Base-by-base conservation (phyloP, 2,888 invertebrate genomes). In the Onchidella celtica region DNA sequence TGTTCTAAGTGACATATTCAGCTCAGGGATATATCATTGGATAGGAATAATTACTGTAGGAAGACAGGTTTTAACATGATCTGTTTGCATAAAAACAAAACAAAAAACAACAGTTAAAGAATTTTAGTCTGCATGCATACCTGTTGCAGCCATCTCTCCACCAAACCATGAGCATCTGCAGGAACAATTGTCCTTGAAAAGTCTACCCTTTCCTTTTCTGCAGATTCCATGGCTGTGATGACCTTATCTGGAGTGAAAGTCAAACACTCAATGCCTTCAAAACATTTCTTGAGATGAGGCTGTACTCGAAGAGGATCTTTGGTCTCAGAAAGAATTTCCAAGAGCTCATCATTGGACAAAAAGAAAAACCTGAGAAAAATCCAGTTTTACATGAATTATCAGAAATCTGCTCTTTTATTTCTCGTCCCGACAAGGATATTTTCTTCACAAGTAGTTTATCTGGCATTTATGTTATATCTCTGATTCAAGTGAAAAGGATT, bases 261-360 rank as follows among this genome's bases (percentile, higher is more conserved):
- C 77, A 93, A 86, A 85, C 92, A 89, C 0, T 90, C 90, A 57
- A 93, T 93, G 36, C 93, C 93, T 85, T 93, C 93, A 81, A 93
- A 93, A 84, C 93, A 93, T 82, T 93, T 93, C 88, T 93, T 93
- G 34, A 93, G 85, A 84, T 93, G 93, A n/a, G 93, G 93, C 86
- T 93, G 93, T 11, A 93, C 93, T 38, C 93, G 87, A 4, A 92
- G 87, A 3, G 93, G 93, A 85, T 93, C 93, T 80, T 92, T 92
- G 14, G 93, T 93, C 85, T 93, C 93, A 2, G 93, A 93, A 36
- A 93, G 86, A 38, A 93, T 93, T 85, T 93, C 93, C 85, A 93
- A 82, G 61, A 93, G 86, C 81, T 93, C 93, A 84, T 93, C 92
- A 85, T 93, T 93, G 70, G 93, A 93, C 83, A 93, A 82, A 87